Conservation (phyloP, 2,113 vertebrate species). For the Platichthys stellatus region DNA sequence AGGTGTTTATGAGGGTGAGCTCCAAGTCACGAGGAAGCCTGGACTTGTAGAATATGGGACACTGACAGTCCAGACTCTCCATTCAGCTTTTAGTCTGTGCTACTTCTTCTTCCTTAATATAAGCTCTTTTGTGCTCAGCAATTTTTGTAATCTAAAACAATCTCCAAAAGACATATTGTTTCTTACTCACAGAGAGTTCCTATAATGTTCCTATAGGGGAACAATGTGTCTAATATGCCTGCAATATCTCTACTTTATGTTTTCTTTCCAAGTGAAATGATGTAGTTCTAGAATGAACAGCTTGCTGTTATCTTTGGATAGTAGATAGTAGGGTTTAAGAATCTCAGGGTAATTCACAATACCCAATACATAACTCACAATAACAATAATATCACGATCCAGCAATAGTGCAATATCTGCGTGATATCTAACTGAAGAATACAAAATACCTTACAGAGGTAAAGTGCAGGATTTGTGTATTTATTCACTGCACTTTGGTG, state of each 20-base stretch:
- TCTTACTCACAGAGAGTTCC: background rate
- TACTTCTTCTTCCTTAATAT: background rate
- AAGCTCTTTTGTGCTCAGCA: background rate
- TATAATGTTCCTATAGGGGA: background rate
- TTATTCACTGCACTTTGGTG: too few species aligned
- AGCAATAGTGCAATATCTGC: too few species aligned
- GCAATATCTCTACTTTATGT: background rate
- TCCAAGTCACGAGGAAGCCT: conserved; percentile 70
- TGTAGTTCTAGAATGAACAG: too few species aligned
- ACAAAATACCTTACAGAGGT: too few species aligned
- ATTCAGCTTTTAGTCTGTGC: background rate
- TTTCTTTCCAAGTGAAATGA: too few species aligned
- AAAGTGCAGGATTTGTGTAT: too few species aligned
- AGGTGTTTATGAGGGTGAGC: conserved; percentile 81
- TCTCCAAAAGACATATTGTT: background rate
- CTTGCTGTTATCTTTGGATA: too few species aligned
- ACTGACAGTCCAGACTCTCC: conserved; percentile 34
- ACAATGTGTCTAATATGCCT: background rate
- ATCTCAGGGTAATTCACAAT: too few species aligned
- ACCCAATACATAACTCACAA: too few species aligned
- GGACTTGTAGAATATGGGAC: conserved; percentile 51
- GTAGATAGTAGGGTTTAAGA: too few species aligned
- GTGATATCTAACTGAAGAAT: too few species aligned
- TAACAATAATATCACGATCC: too few species aligned
- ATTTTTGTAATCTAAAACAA: background rate